phyloP scores from a whole-genome alignment of 2,113 vertebrate genomes.

The Hyaena hyaena region DNA sequence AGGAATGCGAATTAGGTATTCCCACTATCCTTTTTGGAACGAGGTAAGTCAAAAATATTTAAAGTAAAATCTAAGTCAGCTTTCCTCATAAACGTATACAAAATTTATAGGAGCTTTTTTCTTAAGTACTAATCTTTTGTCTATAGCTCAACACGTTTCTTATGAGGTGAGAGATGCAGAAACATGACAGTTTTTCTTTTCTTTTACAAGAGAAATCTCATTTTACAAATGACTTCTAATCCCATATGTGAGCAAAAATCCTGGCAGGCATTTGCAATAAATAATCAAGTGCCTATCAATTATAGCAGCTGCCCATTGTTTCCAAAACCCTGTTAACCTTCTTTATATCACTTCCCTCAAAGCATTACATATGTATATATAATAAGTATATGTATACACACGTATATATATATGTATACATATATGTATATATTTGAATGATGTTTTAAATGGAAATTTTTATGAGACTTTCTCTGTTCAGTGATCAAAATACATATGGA shows the following conservation, averaged over 20 bases:
- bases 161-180: slow-evolving; percentile 46
- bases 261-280: slow-evolving; percentile 33
- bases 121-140: slow-evolving; percentile 22
- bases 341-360: slow-evolving; percentile 49
- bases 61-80: slow-evolving; percentile 64
- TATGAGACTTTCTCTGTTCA: slow-evolving; percentile 56
- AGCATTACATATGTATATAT: neutral
- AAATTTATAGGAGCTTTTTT: slow-evolving; percentile 44
- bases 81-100: slow-evolving; percentile 36
- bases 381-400: too few relatives aligned
- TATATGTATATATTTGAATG: neutral
- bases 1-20: slow-evolving; percentile 6
- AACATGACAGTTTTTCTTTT: slow-evolving; percentile 47
- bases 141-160: slow-evolving; percentile 40
- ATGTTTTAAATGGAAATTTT: slow-evolving; percentile 54
- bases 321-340: slow-evolving; percentile 57
- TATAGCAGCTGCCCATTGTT: slow-evolving; percentile 59
- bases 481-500: neutral
- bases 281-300: slow-evolving; percentile 54
- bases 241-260: slow-evolving; percentile 43
- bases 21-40: neutral
- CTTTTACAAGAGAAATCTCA: slow-evolving; percentile 53
- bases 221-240: slow-evolving; percentile 71
- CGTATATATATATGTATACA: too few relatives aligned
- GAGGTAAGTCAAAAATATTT: slow-evolving; percentile 27